Base-by-base conservation (phyloP, 2,888 invertebrate genomes). In the Drosophila infuscata region DNA sequence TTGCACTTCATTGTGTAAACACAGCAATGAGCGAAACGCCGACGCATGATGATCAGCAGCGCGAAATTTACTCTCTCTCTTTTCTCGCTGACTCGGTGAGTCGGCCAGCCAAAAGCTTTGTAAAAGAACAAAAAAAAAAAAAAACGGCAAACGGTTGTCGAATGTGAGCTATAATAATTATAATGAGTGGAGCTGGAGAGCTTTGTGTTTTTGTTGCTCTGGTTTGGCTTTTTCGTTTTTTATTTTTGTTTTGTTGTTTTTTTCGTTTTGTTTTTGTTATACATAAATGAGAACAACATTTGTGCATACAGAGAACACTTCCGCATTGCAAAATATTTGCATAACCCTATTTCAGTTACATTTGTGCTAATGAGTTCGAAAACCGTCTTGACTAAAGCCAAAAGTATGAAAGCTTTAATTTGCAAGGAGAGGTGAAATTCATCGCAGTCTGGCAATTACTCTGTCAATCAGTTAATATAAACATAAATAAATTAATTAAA, bases 1-100 rank as follows among this genome's bases (percentile, higher is more conserved):
- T 85, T 85, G 90, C 88, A 79, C 86, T 88, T 70, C 71, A 80
- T 80, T 82, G 80, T 85, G 79, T 74, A 88, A 89, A 82, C 70
- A 76, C 52, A 46, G 46, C 46, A 68, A 58, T 61, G 69, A 67
- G 65, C 64, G 46, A 46, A 60, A 58, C 72, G 60, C 76, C 80
- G 54, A 65, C 78, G 72, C 75, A 63, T 29, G 35, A 41, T 59
- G 56, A 57, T 59, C 48, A 57, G 49, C 70, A 62, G 20, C 36
- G 12, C 5, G 53, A 79, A 76, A 76, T 77, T 79, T 79, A 29
- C n/a, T n/a, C 59, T 72, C 46, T 20, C 12, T 29, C n/a, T 12
- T 30, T 12, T 30, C 52, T 12, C 41, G 30, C 69, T 30, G 56
- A 38, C 35, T 53, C 53, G 32, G 20, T 25, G 49, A 54, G 17